Conservation (phyloP, 2,113 vertebrate genomes). For the Chaetops frenatus region DNA sequence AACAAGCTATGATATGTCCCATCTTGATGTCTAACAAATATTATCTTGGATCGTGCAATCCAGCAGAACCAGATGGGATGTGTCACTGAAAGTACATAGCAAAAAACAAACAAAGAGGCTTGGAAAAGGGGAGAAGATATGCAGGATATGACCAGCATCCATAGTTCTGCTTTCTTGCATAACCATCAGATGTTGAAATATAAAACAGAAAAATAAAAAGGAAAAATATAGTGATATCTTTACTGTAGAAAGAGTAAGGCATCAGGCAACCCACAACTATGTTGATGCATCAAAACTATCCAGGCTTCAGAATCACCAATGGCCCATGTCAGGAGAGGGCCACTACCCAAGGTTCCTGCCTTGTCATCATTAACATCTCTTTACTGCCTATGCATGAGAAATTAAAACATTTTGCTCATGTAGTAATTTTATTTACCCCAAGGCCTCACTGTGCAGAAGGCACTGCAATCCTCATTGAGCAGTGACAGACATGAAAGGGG, state of each 20-base stretch:
- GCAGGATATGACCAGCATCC: not conserved
- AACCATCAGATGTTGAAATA: not conserved
- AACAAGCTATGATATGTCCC: not conserved
- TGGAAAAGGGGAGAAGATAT: not conserved
- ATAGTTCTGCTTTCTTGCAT: not conserved
- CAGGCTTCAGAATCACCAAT: not conserved
- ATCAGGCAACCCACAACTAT: not conserved
- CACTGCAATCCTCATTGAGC: not conserved
- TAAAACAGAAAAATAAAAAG: not conserved
- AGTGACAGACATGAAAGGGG: not conserved
- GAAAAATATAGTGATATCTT: not conserved
- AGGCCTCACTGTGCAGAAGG: not conserved
- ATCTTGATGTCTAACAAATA: not conserved
- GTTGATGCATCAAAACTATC: not conserved
- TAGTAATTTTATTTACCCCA: not conserved
- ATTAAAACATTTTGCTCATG: not conserved
- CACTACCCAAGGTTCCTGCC: not conserved
- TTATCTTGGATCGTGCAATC: not conserved
- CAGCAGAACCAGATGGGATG: slow-evolving; percentile 35
- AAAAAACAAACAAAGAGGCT: not conserved
- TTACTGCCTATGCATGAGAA: not conserved
- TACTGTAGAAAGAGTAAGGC: not conserved
- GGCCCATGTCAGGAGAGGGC: not conserved
- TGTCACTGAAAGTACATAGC: not conserved
- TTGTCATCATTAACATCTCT: not conserved